phyloP scores from a whole-genome alignment of 2,113 vertebrate genomes.

The Crotalus horridus region DNA sequence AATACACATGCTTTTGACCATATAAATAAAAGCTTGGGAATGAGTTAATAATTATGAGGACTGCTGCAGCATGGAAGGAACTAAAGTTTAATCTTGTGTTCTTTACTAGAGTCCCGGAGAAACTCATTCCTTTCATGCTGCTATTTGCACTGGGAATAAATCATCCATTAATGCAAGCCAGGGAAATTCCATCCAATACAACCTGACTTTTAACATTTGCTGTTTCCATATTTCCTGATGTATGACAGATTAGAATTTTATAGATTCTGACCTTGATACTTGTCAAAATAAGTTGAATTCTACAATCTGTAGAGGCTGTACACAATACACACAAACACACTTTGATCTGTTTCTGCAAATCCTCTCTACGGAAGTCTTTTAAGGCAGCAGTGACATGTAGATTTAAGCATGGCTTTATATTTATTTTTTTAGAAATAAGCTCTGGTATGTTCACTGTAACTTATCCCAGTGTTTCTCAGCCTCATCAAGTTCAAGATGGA shows the following conservation, averaged over 20 bases:
- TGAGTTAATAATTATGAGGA: not conserved
- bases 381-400: not conserved
- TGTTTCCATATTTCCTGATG: rapidly evolving
- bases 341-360: not conserved
- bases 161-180: not conserved
- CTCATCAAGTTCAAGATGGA: not conserved
- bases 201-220: not conserved
- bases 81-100: not conserved
- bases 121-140: not conserved
- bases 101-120: not conserved
- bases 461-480: not conserved
- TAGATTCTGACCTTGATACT: not conserved
- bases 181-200: not conserved
- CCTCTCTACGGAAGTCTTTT: not conserved
- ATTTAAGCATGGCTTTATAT: not conserved
- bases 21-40: not conserved
- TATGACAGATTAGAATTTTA: not conserved
- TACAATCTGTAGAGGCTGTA: not conserved
- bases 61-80: too few relatives aligned
- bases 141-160: not conserved
- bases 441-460: not conserved
- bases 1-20: not conserved
- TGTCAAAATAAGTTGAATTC: not conserved
- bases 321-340: not conserved
- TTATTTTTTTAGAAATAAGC: not conserved